Evolutionary conservation across 2,888 invertebrate genomes (phyloP).

Genomic region (Cheilosia impressa): DNA sequence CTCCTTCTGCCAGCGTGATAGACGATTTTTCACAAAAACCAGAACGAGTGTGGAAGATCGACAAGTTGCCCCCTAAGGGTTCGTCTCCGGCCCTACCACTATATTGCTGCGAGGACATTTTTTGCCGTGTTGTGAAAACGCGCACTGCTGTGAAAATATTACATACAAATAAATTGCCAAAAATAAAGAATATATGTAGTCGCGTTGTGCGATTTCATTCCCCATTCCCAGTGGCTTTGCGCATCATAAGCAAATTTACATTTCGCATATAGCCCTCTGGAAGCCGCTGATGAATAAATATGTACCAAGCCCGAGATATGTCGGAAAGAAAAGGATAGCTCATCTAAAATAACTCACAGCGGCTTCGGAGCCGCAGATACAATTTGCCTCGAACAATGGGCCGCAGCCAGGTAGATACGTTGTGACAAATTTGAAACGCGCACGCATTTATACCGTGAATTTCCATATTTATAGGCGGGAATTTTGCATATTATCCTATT

Average conservation of each 20-base stretch:
- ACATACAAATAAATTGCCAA: conserved; percentile 31
- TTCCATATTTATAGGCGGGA: conserved; percentile 51
- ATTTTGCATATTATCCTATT: conserved; percentile 69
- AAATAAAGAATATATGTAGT: conserved; percentile 3
- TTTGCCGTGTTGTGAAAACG: conserved; percentile 14
- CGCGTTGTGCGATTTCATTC: conserved; percentile 45
- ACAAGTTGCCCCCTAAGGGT: conserved; percentile 31
- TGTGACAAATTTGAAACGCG: conserved; percentile 61
- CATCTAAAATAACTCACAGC: conserved; percentile 4
- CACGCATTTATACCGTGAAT: conserved; percentile 23
- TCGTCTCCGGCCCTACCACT: neutral
- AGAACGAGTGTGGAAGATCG: conserved; percentile 16
- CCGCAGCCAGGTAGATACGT: conserved; percentile 21
- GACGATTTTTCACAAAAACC: conserved; percentile 30
- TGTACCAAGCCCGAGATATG: conserved; percentile 8
- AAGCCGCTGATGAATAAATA: conserved; percentile 49
- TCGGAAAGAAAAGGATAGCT: conserved; percentile 35
- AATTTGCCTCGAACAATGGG: conserved; percentile 28
- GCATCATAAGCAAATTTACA: conserved; percentile 50
- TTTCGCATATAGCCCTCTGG: conserved; percentile 8
- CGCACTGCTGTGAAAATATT: conserved; percentile 52
- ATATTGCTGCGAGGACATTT: conserved; percentile 9
- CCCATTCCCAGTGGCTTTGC: conserved; percentile 54
- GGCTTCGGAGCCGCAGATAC: conserved; percentile 12
- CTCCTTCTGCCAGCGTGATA: conserved; percentile 5